Conservation (phyloP, 2,113 vertebrate genomes). For the Erinaceus europaeus region DNA sequence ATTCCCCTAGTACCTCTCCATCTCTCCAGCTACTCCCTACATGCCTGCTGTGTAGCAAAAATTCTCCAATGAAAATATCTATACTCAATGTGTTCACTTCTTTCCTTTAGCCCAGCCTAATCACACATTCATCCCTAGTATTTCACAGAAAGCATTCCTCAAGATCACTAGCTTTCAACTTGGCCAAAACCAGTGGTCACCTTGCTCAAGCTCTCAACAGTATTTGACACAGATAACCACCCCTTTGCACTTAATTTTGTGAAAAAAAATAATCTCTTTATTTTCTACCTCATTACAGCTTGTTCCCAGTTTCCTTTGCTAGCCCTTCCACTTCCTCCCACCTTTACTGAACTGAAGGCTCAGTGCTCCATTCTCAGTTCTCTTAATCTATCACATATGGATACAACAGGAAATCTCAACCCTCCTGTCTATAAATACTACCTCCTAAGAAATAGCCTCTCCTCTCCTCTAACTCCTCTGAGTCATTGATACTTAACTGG, state of each 20-base stretch:
- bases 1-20: not conserved
- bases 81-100: not conserved
- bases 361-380: not conserved
- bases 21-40: not conserved
- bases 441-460: not conserved
- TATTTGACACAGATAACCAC: not conserved
- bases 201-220: not conserved
- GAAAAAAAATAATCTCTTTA: not conserved
- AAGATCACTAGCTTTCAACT: not conserved
- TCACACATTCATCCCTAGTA: not conserved
- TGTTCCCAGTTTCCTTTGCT: not conserved
- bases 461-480: not conserved
- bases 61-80: not conserved
- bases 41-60: slow-evolving; percentile 1
- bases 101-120: not conserved
- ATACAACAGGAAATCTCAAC: not conserved
- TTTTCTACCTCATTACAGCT: not conserved
- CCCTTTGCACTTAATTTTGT: not conserved
- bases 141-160: slow-evolving; percentile 5
- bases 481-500: not conserved
- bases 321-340: not conserved
- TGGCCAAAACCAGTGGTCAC: slow-evolving; percentile 6
- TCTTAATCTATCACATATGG: not conserved
- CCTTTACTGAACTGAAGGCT: not conserved
- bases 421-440: not conserved